These are phyloP conservation scores for Coecobrya sp. DNA, from an alignment of 2,888 invertebrate species.

Conservation along the genomic window DNA sequence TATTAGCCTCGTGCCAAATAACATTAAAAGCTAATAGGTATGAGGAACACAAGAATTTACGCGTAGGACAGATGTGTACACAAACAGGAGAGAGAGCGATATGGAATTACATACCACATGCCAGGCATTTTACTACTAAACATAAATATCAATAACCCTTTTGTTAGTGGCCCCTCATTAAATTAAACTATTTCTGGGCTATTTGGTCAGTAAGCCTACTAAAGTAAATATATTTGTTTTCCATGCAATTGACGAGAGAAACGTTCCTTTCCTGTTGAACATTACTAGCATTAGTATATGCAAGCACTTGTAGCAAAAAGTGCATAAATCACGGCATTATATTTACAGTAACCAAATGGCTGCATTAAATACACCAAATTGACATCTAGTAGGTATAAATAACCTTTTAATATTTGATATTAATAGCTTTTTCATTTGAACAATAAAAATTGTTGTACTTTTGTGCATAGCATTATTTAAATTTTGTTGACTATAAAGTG, in stretches of 20 bases:
- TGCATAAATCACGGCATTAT: neutral
- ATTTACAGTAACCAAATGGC: neutral
- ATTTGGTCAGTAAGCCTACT: slow-evolving; percentile 43
- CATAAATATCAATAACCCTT: slow-evolving; percentile 31
- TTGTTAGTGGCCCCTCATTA: slow-evolving; percentile 44
- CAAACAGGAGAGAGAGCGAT: neutral
- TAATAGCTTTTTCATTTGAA: neutral
- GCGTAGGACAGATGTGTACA: neutral
- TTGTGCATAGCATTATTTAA: too few relatives aligned
- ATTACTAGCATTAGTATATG: neutral
- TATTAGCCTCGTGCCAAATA: slow-evolving; percentile 58
- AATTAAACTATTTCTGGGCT: slow-evolving; percentile 40
- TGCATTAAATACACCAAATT: neutral
- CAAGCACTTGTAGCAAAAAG: neutral
- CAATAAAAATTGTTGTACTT: neutral
- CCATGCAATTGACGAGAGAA: neutral
- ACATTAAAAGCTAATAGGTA: slow-evolving; percentile 21
- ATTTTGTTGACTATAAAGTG: too few relatives aligned
- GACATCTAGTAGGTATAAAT: neutral
- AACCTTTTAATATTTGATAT: neutral
- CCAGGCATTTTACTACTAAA: slow-evolving; percentile 48
- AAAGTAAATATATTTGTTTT: slow-evolving; percentile 29
- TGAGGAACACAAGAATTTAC: neutral
- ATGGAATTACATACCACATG: slow-evolving; percentile 23
- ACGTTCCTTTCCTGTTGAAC: neutral